These are phyloP conservation scores for Misgurnus mizolepis DNA, from an alignment of 2,113 vertebrate species.

Conservation along the genomic window DNA sequence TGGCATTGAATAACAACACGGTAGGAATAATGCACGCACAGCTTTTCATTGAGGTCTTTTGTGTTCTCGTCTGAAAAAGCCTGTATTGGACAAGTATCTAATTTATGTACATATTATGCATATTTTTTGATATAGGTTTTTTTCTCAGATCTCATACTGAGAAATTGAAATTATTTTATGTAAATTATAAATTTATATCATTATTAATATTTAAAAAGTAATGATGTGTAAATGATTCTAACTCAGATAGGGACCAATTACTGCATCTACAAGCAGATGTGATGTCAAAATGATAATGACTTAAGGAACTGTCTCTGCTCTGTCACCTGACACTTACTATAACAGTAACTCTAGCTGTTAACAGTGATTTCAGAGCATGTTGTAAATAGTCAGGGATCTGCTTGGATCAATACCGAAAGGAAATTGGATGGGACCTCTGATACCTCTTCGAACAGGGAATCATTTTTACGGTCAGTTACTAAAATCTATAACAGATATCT, in stretches of 20 bases:
- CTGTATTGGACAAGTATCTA: background rate
- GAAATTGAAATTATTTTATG: too few relatives aligned
- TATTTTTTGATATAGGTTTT: too few relatives aligned
- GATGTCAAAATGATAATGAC: background rate
- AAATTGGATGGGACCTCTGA: slow-evolving; percentile 47
- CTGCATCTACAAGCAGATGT: background rate
- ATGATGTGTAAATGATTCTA: slow-evolving; percentile 4
- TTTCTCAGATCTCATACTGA: too few relatives aligned
- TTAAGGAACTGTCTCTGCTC: slow-evolving; percentile 6
- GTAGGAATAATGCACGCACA: background rate
- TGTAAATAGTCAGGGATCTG: slow-evolving; percentile 49
- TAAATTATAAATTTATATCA: too few relatives aligned
- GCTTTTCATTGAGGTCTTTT: slow-evolving; percentile 9
- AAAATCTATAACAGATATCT: slow-evolving; percentile 12
- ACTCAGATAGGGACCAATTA: too few relatives aligned
- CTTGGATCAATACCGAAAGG: slow-evolving; percentile 50
- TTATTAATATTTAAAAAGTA: too few relatives aligned
- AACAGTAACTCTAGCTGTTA: slow-evolving; percentile 47
- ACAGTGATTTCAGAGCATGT: slow-evolving; percentile 39
- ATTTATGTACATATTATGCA: background rate
- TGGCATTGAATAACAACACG: slow-evolving; percentile 12
- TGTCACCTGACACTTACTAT: slow-evolving; percentile 14
- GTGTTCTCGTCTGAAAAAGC: slow-evolving; percentile 11
- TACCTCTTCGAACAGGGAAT: slow-evolving; percentile 29
- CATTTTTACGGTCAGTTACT: slow-evolving; percentile 18